phyloP scores from a whole-genome alignment of 2,113 vertebrate species.

The Cinclus cinclus region DNA sequence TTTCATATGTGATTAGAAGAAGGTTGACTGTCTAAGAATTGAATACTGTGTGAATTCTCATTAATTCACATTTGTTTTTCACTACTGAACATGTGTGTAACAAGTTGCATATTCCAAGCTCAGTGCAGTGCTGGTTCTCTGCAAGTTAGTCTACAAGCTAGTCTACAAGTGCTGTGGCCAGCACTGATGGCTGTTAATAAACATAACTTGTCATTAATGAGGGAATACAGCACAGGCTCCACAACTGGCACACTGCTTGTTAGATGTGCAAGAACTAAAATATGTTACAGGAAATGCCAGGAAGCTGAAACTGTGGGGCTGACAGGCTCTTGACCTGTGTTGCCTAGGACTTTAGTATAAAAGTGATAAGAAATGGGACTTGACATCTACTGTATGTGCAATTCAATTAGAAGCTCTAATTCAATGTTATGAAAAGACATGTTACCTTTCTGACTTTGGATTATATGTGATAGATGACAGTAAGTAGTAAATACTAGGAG shows the following conservation, averaged over 20 bases:
- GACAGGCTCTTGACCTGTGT: not conserved
- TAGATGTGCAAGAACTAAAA: rapidly evolving
- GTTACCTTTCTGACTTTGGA: not conserved
- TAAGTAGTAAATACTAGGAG: not conserved
- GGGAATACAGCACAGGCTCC: not conserved
- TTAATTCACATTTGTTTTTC: not conserved
- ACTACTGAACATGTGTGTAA: not conserved
- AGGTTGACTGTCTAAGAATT: not conserved
- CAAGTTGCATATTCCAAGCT: not conserved
- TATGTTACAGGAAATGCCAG: not conserved
- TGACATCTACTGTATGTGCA: not conserved
- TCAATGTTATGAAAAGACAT: not conserved
- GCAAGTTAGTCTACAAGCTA: not conserved
- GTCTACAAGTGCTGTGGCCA: not conserved
- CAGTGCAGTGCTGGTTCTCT: not conserved
- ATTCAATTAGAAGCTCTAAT: not conserved
- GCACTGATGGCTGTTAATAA: not conserved
- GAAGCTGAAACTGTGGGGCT: not conserved
- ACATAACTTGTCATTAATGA: not conserved
- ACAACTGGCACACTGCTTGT: not conserved
- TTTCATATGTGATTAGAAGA: not conserved
- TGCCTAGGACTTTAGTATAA: not conserved
- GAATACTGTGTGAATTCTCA: not conserved
- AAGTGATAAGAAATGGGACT: not conserved
- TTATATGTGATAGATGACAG: not conserved